These are phyloP conservation scores for Cyclura pinguis DNA, from an alignment of 2,797 vertebrate genomes.

Conservation along the genomic window DNA sequence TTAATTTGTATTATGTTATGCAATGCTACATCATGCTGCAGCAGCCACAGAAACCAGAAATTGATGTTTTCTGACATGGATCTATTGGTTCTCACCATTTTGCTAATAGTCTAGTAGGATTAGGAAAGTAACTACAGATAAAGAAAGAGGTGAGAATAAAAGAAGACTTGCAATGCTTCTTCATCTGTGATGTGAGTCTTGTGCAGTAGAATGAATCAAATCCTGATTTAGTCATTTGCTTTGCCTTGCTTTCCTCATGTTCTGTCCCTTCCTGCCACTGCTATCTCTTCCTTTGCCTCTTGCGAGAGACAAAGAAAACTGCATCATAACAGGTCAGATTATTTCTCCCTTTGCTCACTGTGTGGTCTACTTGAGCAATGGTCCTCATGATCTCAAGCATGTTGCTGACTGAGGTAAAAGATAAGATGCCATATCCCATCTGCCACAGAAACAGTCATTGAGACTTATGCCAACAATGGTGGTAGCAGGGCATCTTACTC, in stretches of 20 bases:
- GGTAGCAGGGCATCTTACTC: not conserved
- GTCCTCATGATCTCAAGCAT: not conserved
- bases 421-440: not conserved
- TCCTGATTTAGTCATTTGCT: not conserved
- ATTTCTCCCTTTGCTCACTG: not conserved
- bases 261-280: not conserved
- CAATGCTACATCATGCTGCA: constrained; percentile 70
- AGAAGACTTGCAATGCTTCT: not conserved
- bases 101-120: constrained; percentile 45
- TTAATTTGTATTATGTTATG: constrained; percentile 77
- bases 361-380: not conserved
- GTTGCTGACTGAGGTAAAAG: not conserved
- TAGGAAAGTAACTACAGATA: not conserved
- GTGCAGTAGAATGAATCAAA: not conserved
- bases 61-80: constrained; percentile 62
- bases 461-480: not conserved
- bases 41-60: constrained; percentile 59
- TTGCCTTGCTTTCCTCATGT: not conserved
- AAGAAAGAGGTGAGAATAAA: constrained; percentile 34
- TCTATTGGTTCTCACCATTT: constrained; percentile 54
- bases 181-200: not conserved
- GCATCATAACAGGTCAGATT: not conserved
- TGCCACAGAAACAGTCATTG: too few species aligned
- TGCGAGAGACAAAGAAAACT: not conserved
- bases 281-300: not conserved